These are phyloP conservation scores for Polypterus senegalus DNA, from an alignment of 2,113 vertebrate species.

Conservation along the genomic window DNA sequence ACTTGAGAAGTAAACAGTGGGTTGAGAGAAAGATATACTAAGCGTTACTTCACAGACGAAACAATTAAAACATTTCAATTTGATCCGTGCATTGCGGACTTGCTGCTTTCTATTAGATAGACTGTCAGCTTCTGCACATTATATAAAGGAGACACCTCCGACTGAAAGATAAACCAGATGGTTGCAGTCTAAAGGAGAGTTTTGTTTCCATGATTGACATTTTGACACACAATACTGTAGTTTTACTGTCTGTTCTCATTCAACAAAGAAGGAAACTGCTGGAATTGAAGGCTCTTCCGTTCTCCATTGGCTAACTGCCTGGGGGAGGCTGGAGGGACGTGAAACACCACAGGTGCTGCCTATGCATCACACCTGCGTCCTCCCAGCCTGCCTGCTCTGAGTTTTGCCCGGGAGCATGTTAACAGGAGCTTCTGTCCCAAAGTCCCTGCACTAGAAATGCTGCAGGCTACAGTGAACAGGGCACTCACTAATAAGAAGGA, in stretches of 20 bases:
- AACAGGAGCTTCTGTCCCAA: constrained; percentile 38
- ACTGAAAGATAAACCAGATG: too few species aligned
- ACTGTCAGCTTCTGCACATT: too few species aligned
- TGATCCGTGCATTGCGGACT: too few species aligned
- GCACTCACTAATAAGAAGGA: constrained; percentile 25
- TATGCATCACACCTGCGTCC: not conserved
- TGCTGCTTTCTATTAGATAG: too few species aligned
- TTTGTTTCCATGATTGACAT: too few species aligned
- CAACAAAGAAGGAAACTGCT: not conserved
- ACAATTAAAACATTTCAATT: too few species aligned
- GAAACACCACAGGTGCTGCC: not conserved
- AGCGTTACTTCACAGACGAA: too few species aligned
- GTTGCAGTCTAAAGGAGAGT: too few species aligned
- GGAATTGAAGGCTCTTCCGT: not conserved
- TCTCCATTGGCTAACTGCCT: not conserved
- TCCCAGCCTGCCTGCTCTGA: not conserved
- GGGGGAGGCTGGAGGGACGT: not conserved
- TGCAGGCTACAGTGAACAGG: constrained; percentile 21
- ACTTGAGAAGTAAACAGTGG: too few species aligned
- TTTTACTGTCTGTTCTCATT: not conserved
- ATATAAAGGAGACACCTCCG: too few species aligned
- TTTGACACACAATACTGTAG: too few species aligned
- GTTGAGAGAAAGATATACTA: too few species aligned
- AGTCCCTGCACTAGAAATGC: constrained; percentile 28
- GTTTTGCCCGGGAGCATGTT: constrained; percentile 40